Evolutionary conservation across 1,140 invertebrate species (phyloP).

Genomic region (Portunus trituberculatus): DNA sequence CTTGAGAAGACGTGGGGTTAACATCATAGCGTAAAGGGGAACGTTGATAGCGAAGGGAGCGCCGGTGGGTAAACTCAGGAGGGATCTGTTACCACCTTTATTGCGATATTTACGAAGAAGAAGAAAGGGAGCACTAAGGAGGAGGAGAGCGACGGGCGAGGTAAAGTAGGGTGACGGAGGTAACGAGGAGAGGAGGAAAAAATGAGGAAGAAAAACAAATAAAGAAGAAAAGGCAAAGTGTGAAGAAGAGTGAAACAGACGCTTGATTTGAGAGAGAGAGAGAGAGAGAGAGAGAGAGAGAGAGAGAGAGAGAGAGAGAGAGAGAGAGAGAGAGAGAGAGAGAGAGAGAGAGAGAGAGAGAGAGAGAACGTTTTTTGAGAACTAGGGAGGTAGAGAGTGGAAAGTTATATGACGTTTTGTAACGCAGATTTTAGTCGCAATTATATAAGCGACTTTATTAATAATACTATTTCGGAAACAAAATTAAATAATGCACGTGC

Average conservation of each 20-base stretch:
- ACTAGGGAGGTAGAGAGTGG: no score
- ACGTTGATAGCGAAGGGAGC: background rate
- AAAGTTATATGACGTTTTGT: no score
- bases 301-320: slow-evolving; percentile 37
- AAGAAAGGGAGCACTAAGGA: background rate
- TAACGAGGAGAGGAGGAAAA: slow-evolving; percentile 7
- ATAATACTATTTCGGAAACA: no score
- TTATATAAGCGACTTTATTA: no score
- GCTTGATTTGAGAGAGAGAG: background rate
- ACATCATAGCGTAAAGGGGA: background rate
- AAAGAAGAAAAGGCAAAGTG: background rate
- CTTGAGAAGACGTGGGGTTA: no score
- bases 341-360: slow-evolving; percentile 48
- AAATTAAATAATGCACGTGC: no score
- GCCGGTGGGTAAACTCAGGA: background rate
- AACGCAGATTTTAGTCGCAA: no score
- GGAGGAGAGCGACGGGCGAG: background rate
- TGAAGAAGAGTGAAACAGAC: background rate
- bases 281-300: slow-evolving; percentile 38
- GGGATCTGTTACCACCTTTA: slow-evolving; percentile 2
- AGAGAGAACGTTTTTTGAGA: background rate
- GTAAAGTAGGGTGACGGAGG: background rate
- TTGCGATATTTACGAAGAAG: slow-evolving; percentile 6
- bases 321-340: slow-evolving; percentile 28
- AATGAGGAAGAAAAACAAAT: slow-evolving; percentile 4